phyloP scores from a whole-genome alignment of 2,113 vertebrate species.

The Microtus richardsoni region DNA sequence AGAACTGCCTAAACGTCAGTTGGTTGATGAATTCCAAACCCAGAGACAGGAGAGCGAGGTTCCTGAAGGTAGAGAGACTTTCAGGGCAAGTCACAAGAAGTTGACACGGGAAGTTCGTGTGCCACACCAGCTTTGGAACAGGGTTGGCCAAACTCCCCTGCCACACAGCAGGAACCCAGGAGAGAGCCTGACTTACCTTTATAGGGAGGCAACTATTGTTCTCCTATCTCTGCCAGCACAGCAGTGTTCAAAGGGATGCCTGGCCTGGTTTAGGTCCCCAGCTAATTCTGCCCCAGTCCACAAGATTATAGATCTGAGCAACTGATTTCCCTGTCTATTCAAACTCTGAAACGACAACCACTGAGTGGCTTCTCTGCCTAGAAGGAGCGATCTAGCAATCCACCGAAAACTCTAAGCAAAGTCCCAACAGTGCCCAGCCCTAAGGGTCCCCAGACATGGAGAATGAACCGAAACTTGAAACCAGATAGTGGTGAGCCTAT shows the following conservation, averaged over 20 bases:
- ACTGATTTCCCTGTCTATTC: background rate
- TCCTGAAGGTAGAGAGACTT: background rate
- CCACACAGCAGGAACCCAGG: background rate
- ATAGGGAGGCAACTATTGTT: background rate
- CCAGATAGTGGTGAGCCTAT: background rate
- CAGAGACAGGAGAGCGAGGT: background rate
- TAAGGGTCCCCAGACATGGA: background rate
- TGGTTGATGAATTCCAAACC: background rate
- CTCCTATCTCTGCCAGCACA: background rate
- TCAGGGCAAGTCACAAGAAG: background rate
- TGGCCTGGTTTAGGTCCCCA: background rate
- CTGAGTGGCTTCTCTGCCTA: background rate
- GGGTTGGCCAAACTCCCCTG: background rate
- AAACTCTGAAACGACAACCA: constrained; percentile 12
- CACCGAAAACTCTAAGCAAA: background rate
- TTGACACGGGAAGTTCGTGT: background rate
- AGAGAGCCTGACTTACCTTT: background rate
- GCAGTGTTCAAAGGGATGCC: background rate
- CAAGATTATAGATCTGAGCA: constrained; percentile 3
- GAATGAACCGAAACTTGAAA: background rate
- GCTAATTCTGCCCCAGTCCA: background rate
- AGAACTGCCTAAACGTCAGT: background rate
- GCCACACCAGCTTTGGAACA: background rate
- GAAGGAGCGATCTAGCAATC: background rate
- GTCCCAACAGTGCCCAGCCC: background rate